Conservation (phyloP, 2,113 vertebrate genomes). For the Craseonycteris thonglongyai region DNA sequence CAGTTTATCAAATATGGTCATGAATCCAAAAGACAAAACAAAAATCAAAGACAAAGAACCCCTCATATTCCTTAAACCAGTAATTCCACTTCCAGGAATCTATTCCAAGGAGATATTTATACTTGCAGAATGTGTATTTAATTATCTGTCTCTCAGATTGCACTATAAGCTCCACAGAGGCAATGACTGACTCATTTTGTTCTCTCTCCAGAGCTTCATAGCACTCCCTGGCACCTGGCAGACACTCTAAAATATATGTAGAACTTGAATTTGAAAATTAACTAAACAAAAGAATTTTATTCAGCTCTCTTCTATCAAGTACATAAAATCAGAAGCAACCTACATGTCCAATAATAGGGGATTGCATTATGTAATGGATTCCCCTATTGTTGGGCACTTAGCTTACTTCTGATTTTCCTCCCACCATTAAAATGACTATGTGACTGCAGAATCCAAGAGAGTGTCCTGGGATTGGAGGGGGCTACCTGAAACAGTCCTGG, state of each 20-base stretch:
- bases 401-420: neutral
- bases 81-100: neutral
- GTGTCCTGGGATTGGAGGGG: neutral
- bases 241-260: neutral
- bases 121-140: neutral
- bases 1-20: neutral
- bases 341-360: neutral
- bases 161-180: neutral
- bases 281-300: neutral
- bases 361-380: fast-evolving
- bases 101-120: neutral
- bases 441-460: neutral
- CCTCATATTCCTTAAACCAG: neutral
- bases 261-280: neutral
- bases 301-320: neutral
- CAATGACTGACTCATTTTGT: neutral
- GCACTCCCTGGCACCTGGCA: neutral
- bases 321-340: neutral
- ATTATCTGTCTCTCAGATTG: neutral
- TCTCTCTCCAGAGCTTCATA: neutral
- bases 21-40: neutral
- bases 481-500: neutral
- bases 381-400: neutral
- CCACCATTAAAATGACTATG: neutral
- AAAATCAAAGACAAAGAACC: neutral